Base-by-base conservation (phyloP, 2,797 vertebrate species). In the Crypturellus tataupa region DNA sequence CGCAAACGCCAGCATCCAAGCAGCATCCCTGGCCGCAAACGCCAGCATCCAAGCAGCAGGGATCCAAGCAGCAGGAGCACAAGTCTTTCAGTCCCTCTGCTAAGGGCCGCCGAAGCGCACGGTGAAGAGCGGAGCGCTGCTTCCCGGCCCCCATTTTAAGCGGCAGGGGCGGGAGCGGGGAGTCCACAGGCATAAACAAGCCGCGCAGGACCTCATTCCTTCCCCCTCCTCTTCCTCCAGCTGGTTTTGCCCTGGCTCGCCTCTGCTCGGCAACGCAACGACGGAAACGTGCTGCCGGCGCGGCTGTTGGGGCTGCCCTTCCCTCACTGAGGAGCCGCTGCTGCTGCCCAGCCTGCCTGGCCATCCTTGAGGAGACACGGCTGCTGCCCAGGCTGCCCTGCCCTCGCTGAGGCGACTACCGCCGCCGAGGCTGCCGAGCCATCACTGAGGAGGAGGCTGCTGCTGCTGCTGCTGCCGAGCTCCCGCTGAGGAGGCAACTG, bases 331-430 rank as follows among this genome's bases (percentile, higher is more conserved):
- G 87, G 85, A 89, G 87, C 87, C 47, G 80, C 79, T 31, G 79
- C 80, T 33, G 87, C 80, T 98, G 98, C 98, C 98, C 98, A 98
- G 98, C 98, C 94, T 94, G 89, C 93, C 37, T 95, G 95, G 96
- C 97, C 97, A 97, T 97, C 98, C 93, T 97, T 93, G 97, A 95
- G 98, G 97, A 97, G 98, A 97, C 96, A 97, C 97, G 97, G 98
- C 98, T 98, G 99, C 98, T 98, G 98, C 98, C 98, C 98, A 98
- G 98, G 98, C 94, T 94, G 89, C 93, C 93, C 35, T 44, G 31
- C 68, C 73, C 78, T 40, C 86, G 55, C 33, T 62, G 33, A 75
- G 80, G 73, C 68, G 79, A 71, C 78, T n/a, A 75, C 79, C 31
- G 89, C 80, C 35, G 87, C 87, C 80, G 95, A 93, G 91, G 97